Base-by-base conservation (phyloP, 2,888 invertebrate genomes). In the Stenichneumon culpator region DNA sequence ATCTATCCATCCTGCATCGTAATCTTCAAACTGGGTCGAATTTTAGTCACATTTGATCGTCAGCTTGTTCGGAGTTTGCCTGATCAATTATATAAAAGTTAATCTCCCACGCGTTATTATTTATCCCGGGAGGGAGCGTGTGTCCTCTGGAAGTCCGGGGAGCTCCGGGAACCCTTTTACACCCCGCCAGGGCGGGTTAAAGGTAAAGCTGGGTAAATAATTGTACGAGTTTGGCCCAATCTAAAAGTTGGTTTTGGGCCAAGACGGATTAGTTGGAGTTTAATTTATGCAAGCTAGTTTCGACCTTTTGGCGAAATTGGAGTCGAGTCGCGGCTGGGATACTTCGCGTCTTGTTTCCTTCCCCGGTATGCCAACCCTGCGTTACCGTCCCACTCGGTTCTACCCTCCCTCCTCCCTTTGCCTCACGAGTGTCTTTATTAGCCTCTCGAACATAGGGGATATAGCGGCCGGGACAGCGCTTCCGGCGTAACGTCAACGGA, bases 181-280 rank as follows among this genome's bases (percentile, higher is more conserved):
- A 11, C 19, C 22, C 22, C 22, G 3, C 60, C 60, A 16, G 14
- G 25, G 28, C 28, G 28, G 32, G 3, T 28, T 4, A 16, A 5
- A 32, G 28, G 14, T 3, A 44, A 82, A 60, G 70, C 79, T 82
- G 81, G 83, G 82, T 86, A 88, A 89, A 90, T 89, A 89, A 89
- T 89, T 89, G 87, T 87, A 86, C 87, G 89, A 89, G 88, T 89
- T 90, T 89, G 88, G 44, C 84, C 88, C 89, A 89, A 90, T 89
- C 88, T 89, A 89, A 89, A 89, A 90, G 88, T 88, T 90, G 88
- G 89, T 89, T 87, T 86, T 85, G 87, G 85, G 88, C 89, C 88
- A 88, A 88, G 88, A 89, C 88, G 88, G 86, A 89, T 90, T 89
- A 90, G 88, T 89, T 88, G 78, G 87, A 88, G 89, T 89, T 90